These are phyloP conservation scores for Trichonephila inaurata DNA, from an alignment of 1,140 invertebrate species.

Conservation along the genomic window DNA sequence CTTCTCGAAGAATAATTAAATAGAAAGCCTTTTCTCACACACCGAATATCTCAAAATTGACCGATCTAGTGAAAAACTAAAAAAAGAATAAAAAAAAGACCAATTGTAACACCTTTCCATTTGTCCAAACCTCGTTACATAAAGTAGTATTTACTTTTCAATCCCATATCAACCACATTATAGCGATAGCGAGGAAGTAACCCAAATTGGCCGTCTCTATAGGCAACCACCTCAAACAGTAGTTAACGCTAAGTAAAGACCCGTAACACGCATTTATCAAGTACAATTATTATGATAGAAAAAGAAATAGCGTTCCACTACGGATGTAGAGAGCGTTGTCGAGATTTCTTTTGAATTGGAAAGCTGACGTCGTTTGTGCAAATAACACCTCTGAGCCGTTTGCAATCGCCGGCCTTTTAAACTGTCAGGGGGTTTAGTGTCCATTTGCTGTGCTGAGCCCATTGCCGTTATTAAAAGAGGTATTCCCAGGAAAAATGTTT, in stretches of 20 bases:
- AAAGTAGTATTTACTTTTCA: conserved; percentile 71
- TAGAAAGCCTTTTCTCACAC: no score
- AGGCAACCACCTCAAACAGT: conserved; percentile 69
- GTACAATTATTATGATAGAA: conserved; percentile 46
- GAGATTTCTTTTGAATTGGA: conserved; percentile 60
- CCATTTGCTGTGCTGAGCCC: conserved; percentile 55
- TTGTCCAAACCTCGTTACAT: conserved; percentile 47
- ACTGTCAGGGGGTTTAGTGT: conserved; percentile 63
- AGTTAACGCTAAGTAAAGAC: conserved; percentile 67
- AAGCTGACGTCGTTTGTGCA: conserved; percentile 37
- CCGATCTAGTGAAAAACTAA: no score
- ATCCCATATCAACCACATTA: conserved; percentile 34
- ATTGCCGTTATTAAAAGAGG: conserved; percentile 67
- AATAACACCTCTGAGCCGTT: conserved; percentile 67
- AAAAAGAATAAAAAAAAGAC: neutral
- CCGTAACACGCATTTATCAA: conserved; percentile 35
- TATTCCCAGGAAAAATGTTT: conserved; percentile 8
- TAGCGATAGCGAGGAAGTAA: conserved; percentile 23
- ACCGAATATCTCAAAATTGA: no score
- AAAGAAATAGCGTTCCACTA: conserved; percentile 53
- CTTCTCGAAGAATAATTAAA: no score
- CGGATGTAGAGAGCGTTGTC: conserved; percentile 6
- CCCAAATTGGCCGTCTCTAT: conserved; percentile 67
- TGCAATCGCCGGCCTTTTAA: conserved; percentile 36
- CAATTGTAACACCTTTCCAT: conserved; percentile 22